Percentiles rank a stretch among this genome's conserved stretches.
These are phyloP conservation scores for Gallirallus australis DNA, from an alignment of 2,797 vertebrate species.

Conservation along the genomic window DNA sequence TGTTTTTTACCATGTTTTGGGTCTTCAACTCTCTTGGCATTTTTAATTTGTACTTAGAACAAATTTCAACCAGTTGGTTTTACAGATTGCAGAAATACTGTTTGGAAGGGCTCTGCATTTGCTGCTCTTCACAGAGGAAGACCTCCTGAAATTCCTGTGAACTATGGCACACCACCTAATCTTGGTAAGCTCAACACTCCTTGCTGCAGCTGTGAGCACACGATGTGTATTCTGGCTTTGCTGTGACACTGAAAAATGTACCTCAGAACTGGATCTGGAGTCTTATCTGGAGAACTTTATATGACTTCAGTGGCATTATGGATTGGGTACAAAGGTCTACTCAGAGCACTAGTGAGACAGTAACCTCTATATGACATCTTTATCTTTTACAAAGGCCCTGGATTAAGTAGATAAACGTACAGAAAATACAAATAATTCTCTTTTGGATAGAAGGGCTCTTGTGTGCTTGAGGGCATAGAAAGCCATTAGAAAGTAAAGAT, in stretches of 20 bases:
- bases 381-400: background rate
- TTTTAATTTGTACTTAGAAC: background rate
- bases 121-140: slow-evolving; percentile 96
- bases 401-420: background rate
- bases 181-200: slow-evolving; percentile 79
- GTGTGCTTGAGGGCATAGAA: background rate
- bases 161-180: slow-evolving; percentile 84
- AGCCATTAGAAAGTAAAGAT: background rate
- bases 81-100: slow-evolving; percentile 87
- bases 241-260: background rate
- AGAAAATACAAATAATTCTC: background rate
- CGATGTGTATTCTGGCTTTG: background rate
- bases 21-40: background rate
- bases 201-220: background rate
- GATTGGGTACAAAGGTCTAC: background rate
- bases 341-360: background rate
- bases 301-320: background rate
- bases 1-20: fast-evolving
- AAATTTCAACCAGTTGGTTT: slow-evolving; percentile 51
- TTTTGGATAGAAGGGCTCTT: background rate
- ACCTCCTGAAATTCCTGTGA: slow-evolving; percentile 94
- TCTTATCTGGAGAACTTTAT: background rate
- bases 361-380: background rate
- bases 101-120: slow-evolving; percentile 91
- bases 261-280: background rate